Percentiles rank a stretch among this genome's conserved stretches.
Conservation (phyloP, 2,797 vertebrate genomes). For the Coregonus ussuriensis region DNA sequence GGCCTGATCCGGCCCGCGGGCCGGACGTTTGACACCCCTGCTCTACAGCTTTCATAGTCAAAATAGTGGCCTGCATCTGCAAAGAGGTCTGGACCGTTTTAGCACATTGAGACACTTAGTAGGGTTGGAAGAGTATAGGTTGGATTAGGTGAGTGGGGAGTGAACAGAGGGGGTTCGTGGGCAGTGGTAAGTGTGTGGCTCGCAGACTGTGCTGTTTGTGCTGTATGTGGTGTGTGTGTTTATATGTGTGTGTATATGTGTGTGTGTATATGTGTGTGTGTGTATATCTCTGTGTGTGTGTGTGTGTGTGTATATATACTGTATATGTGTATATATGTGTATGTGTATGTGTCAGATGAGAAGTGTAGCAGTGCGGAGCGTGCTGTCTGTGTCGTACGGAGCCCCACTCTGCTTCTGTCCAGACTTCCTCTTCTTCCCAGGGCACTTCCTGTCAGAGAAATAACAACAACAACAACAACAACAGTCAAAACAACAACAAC, state of each 20-base stretch:
- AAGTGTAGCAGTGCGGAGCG: neutral
- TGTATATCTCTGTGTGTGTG: too few relatives aligned
- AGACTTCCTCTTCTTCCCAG: slow-evolving; percentile 8
- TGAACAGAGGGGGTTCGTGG: neutral
- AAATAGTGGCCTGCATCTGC: neutral
- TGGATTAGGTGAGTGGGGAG: neutral
- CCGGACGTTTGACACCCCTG: too few relatives aligned
- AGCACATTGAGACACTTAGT: neutral
- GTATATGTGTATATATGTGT: neutral
- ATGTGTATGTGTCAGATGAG: neutral
- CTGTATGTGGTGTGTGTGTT: neutral
- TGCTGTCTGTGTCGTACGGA: neutral
- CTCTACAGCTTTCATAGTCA: neutral
- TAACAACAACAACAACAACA: neutral
- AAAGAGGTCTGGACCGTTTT: neutral
- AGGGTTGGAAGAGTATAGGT: neutral
- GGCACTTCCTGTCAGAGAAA: slow-evolving; percentile 14
- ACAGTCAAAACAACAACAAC: neutral
- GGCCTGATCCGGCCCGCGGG: too few relatives aligned
- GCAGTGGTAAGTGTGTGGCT: neutral
- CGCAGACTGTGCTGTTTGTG: neutral
- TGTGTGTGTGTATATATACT: neutral
- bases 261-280: too few relatives aligned
- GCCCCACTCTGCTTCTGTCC: neutral
- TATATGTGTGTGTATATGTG: neutral